A percentile compares a stretch with the other conserved stretches of the same genome.
Evolutionary conservation across 1,140 invertebrate species (phyloP).

Genomic region (Littorina saxatilis): DNA sequence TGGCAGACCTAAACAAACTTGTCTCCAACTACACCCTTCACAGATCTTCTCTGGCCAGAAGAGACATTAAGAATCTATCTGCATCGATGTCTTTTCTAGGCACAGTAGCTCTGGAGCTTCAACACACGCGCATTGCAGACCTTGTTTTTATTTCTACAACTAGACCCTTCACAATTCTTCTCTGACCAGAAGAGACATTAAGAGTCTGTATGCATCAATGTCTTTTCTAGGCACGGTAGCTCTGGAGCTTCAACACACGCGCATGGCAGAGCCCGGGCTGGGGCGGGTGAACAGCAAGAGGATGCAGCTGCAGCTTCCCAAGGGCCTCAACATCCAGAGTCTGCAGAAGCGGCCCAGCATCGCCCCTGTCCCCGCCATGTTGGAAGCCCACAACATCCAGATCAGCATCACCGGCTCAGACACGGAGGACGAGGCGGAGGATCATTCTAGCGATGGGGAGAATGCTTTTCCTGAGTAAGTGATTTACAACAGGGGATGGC

Average conservation of each 20-base stretch:
- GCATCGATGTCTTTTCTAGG: too few relatives aligned
- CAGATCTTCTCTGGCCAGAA: too few relatives aligned
- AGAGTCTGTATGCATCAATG: too few relatives aligned
- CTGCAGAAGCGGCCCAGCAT: constrained; percentile 74
- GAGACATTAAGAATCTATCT: too few relatives aligned
- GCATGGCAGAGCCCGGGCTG: constrained; percentile 32
- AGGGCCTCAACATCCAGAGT: constrained; percentile 64
- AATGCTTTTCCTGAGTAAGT: constrained; percentile 55
- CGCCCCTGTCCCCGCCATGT: constrained; percentile 75
- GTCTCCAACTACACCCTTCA: too few relatives aligned
- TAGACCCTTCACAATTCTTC: too few relatives aligned
- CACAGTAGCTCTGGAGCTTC: too few relatives aligned
- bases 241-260: constrained; percentile 69
- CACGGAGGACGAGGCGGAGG: constrained; percentile 54
- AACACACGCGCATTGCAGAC: too few relatives aligned
- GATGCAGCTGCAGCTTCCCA: constrained; percentile 59
- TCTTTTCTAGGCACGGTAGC: constrained; percentile 70
- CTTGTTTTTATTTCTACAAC: too few relatives aligned
- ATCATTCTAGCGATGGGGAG: constrained; percentile 45
- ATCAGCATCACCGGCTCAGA: constrained; percentile 55
- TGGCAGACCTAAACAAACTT: too few relatives aligned
- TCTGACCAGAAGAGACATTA: too few relatives aligned
- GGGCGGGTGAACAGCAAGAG: constrained; percentile 46
- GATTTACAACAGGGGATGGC: too few relatives aligned
- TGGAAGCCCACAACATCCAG: constrained; percentile 69